These are phyloP conservation scores for Phrynosoma platyrhinos DNA, from an alignment of 2,113 vertebrate species.

Conservation along the genomic window DNA sequence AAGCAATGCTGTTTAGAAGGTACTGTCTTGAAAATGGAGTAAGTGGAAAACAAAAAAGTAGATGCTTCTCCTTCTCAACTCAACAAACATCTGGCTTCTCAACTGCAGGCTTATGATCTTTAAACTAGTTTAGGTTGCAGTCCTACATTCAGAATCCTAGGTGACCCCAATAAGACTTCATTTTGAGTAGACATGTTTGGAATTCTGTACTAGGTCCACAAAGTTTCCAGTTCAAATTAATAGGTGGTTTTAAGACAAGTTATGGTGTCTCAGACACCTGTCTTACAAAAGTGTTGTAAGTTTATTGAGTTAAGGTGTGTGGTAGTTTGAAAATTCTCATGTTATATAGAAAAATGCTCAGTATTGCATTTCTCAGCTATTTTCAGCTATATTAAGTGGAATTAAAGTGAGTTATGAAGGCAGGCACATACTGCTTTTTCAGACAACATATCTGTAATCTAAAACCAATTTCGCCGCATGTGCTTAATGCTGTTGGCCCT, in stretches of 20 bases:
- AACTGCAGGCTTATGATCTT: no score
- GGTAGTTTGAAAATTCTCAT: neutral
- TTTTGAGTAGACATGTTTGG: neutral
- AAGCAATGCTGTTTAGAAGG: neutral
- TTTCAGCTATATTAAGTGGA: neutral
- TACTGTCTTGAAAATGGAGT: neutral
- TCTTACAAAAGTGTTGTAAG: neutral
- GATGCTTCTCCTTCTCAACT: neutral
- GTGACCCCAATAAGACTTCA: neutral
- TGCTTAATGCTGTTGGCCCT: constrained; percentile 49
- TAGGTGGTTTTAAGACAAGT: neutral
- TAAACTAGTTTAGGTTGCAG: neutral
- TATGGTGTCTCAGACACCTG: neutral
- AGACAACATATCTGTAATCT: constrained; percentile 13
- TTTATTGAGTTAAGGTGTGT: neutral
- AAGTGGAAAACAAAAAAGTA: neutral
- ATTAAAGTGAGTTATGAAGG: neutral
- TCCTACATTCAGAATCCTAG: neutral
- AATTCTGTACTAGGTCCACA: neutral
- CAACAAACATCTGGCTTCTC: neutral
- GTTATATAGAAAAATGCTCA: no score
- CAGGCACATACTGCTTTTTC: neutral
- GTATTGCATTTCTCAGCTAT: no score
- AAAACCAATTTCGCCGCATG: constrained; percentile 3
- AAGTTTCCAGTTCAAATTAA: neutral